Evolutionary conservation across 92 coral and sea anemone genomes (phyloP).

Genomic region (Isaurus tuberculatus): DNA sequence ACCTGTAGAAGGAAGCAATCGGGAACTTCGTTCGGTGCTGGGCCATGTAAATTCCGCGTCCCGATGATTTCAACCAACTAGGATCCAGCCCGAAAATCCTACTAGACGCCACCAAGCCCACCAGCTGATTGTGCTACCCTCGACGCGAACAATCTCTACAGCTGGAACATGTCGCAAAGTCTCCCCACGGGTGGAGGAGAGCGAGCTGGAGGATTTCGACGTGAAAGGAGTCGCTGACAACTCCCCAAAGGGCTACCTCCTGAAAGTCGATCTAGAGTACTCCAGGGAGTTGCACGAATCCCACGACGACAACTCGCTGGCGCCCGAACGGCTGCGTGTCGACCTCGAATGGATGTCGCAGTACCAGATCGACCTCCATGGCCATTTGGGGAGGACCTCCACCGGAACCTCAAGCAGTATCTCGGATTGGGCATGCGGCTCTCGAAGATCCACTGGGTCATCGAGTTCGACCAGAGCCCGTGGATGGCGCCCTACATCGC

Average conservation of each 20-base stretch:
- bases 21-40: too few species aligned
- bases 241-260: background rate
- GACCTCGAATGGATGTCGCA: background rate
- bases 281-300: background rate
- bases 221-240: background rate
- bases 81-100: too few species aligned
- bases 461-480: too few species aligned
- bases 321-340: background rate
- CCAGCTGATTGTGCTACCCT: background rate
- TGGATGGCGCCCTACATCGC: too few species aligned
- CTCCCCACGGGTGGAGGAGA: background rate
- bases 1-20: too few species aligned
- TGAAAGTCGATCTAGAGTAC: background rate
- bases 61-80: too few species aligned
- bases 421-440: too few species aligned
- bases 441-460: too few species aligned
- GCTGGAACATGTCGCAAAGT: background rate
- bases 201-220: background rate
- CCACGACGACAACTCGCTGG: background rate
- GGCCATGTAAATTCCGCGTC: too few species aligned
- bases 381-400: too few species aligned
- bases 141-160: slow-evolving; percentile 13
- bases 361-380: background rate
- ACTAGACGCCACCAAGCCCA: too few species aligned
- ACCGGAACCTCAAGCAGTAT: too few species aligned